Base-by-base conservation (phyloP, 30 jellyfish, hydroid and myxozoan species). In the Phacellophora camtschatica region DNA sequence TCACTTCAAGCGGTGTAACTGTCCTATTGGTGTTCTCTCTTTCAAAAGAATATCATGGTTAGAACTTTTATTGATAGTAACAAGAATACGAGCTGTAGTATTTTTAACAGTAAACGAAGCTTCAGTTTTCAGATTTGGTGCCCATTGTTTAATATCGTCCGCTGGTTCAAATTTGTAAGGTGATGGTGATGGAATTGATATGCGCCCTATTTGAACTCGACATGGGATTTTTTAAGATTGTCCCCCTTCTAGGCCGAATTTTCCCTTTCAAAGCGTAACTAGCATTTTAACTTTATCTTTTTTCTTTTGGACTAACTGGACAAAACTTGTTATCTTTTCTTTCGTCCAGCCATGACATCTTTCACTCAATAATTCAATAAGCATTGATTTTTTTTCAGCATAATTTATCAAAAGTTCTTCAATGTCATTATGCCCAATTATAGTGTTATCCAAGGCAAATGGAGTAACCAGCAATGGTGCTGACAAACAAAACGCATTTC, bases 391-490 rank as follows among this genome's bases (percentile, higher is more conserved):
- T 4, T 54, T 27, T 23, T 0, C 25, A 1, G 37, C 67, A 36
- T 59, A 9, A 18, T 54, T 76, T 13, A 76, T 48, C 34, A 31
- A 56, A 2, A 45, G 15, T 76, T 54, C 69, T 29, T 57, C 81
- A 30, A 74, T 55, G 0, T 51, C 88, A 24, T 74, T 74, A 41
- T 74, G 55, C 0, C 81, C 88, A 36, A 76, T 61, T 13, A 56
- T 53, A 25, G 88, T 79, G 28, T 23, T 23, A 5, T 41, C 41
- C 20, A 76, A 2, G 33, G 10, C 36, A 12, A 55, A 54, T 7
- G 45, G 39, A 23, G 81, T 57, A 3, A 76, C 79, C 28, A 76
- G 49, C 15, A 76, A 58, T 8, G 88, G 88, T 19, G 58, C 79
- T 7, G 35, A 10, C 16, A 76, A 19, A 33, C 75, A 4, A 55